Evolutionary conservation across 2,113 vertebrate species (phyloP).

Genomic region (Mirounga angustirostris): DNA sequence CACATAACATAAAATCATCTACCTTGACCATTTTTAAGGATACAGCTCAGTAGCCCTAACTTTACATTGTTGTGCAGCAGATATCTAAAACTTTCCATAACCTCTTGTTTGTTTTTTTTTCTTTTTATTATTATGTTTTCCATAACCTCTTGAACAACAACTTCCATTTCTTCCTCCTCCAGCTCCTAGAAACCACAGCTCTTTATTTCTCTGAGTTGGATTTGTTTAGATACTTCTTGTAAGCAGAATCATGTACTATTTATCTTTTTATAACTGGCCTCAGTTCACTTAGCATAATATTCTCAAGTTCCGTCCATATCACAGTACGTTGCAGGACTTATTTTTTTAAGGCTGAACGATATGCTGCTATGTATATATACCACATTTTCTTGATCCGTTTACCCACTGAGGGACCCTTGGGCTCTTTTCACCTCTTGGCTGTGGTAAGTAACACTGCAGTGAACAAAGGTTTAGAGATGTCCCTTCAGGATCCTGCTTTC

Average conservation of each 20-base stretch:
- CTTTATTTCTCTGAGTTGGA: background rate
- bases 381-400: background rate
- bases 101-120: too few relatives aligned
- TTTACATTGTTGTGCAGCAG: background rate
- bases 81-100: background rate
- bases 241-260: background rate
- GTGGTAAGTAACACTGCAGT: background rate
- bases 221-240: background rate
- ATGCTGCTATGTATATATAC: background rate
- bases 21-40: too few relatives aligned
- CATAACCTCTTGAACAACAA: background rate
- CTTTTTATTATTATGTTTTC: too few relatives aligned
- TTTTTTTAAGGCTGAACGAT: background rate
- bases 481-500: background rate
- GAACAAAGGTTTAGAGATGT: background rate
- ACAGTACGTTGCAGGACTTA: background rate
- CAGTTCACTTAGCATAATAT: background rate
- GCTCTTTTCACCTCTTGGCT: background rate
- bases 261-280: background rate
- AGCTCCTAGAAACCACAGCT: background rate
- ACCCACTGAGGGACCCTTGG: too few relatives aligned
- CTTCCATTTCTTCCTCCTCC: background rate
- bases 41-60: background rate
- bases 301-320: background rate
- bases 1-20: background rate